Evolutionary conservation across 2,888 invertebrate genomes (phyloP), one percentile per base, ranked within the genome.

Genomic region (Xestobium rufovillosum): DNA sequence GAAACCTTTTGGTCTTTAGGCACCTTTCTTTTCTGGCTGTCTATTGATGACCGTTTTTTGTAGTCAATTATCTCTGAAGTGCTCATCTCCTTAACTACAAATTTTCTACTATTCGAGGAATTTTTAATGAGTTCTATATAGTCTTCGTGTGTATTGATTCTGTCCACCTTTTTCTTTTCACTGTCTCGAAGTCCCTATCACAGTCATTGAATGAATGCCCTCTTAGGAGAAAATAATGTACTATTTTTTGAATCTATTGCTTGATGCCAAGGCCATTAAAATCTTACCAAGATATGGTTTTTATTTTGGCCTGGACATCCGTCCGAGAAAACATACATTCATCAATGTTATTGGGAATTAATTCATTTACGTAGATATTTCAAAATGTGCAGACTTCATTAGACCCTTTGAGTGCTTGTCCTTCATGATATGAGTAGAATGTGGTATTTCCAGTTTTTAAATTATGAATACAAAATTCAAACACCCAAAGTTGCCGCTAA

Each of bases 401-500:
- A 2, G 28, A 31, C 4, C 38, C 35, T 26, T 38, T 43, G 13
- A n/a, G 13, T 1, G 40, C 40, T 19, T 41, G 31, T 6, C 38
- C 39, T 26, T 42, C 37, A 16, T 43, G 38, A 19, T 43, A 42
- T 4, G 28, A 34, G 32, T 32, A 43, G 23, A 41, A 38, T 3
- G 12, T 26, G 11, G 28, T 30, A 11, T 35, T 38, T 9, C 35
- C 34, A 9, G 32, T 38, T 27, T 34, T 34, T n/a, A 43, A 15
- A 11, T 49, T 37, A 34, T 45, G 41, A 14, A 48, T 30, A 14
- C 40, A 35, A 37, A 45, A 47, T 10, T 27, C 11, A 10, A 23
- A 9, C 10, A 27, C 23, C 23, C 23, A 19, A 19, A 19, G 23
- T n/a, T n/a, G 23, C 23, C 23, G 6, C 23, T 8, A 19, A 19